Evolutionary conservation across 2,113 vertebrate species (phyloP).

Genomic region (Hylia prasina): DNA sequence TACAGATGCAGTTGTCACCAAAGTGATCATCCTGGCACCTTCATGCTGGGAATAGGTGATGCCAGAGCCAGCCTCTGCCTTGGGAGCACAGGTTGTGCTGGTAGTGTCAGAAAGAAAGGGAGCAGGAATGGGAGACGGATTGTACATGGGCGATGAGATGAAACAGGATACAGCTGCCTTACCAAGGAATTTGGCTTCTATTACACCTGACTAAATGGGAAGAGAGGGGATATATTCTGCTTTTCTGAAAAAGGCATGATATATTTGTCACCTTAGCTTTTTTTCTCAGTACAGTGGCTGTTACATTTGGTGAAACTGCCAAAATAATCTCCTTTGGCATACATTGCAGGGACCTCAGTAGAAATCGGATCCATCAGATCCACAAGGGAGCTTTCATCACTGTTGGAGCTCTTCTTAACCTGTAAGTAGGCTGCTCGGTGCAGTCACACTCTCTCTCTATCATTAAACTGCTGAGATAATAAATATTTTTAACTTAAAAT

Average conservation of each 20-base stretch:
- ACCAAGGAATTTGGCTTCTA: neutral
- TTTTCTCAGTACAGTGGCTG: neutral
- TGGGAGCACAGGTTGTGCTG: neutral
- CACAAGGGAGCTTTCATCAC: constrained; percentile 86
- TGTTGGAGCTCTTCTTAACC: constrained; percentile 82
- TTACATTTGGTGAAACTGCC: neutral
- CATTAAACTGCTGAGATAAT: neutral
- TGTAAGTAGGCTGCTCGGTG: constrained; percentile 81
- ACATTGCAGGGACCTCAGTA: constrained; percentile 89
- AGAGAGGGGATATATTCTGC: neutral
- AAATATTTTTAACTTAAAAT: neutral
- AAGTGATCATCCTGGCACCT: neutral
- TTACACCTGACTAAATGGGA: neutral
- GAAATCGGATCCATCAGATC: constrained; percentile 86
- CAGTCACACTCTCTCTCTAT: neutral
- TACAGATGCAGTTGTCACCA: fast-evolving
- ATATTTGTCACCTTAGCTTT: neutral
- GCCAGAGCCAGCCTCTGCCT: neutral
- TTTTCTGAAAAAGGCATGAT: neutral
- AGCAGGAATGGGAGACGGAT: neutral
- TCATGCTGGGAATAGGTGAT: neutral
- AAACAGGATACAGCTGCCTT: neutral
- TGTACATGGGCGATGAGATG: fast-evolving
- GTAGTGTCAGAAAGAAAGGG: neutral
- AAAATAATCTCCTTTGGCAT: neutral